Conservation (phyloP, 1,140 invertebrate species). For the Saccostrea echinata region DNA sequence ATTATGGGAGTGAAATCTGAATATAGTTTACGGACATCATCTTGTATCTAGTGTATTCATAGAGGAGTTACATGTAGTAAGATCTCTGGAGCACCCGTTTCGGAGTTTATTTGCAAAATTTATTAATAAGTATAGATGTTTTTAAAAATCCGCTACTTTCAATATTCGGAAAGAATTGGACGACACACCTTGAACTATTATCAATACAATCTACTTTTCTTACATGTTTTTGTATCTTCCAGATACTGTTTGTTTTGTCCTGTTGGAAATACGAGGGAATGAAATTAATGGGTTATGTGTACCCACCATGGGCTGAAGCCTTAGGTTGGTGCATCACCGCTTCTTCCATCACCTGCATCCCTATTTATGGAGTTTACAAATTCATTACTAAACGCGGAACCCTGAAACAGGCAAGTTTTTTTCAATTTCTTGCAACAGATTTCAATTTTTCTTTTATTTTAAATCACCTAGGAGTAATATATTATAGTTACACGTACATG, state of each 20-base stretch:
- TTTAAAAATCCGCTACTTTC: no score
- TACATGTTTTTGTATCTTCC: constrained; percentile 33
- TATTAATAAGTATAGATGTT: neutral
- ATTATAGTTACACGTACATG: no score
- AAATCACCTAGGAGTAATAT: neutral
- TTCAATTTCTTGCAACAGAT: no score
- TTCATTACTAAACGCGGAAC: constrained; percentile 77
- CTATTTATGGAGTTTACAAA: constrained; percentile 82
- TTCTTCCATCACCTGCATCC: constrained; percentile 83
- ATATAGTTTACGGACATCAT: no score
- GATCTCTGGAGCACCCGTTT: neutral
- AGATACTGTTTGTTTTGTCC: constrained; percentile 68
- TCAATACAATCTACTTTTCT: neutral
- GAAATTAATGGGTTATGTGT: constrained; percentile 76
- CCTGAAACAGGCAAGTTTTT: constrained; percentile 65
- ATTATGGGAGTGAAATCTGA: no score
- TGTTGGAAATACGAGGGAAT: constrained; percentile 63
- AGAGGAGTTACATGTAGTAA: neutral
- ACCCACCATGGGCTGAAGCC: constrained; percentile 83
- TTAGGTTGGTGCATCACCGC: constrained; percentile 84
- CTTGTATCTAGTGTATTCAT: neutral
- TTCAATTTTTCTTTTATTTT: no score
- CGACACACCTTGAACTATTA: neutral
- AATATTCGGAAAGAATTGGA: no score
- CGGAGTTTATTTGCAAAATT: no score